phyloP scores from a whole-genome alignment of 2,888 invertebrate species.

The Limnephilus lunatus region DNA sequence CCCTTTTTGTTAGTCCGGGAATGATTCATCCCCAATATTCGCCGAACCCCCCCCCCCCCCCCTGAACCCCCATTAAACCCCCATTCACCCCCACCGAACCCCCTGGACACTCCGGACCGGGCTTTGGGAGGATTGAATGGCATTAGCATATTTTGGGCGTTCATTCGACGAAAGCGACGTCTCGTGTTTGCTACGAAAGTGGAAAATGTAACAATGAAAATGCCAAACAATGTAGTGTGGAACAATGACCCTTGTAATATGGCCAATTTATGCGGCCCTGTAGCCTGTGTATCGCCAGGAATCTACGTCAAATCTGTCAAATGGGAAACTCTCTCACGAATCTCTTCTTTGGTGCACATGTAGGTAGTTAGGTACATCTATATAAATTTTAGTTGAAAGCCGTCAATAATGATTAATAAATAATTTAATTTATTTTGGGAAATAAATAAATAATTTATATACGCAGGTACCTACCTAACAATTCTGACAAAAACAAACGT shows the following conservation, averaged over 20 bases:
- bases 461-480: too few relatives aligned
- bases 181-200: constrained; percentile 23
- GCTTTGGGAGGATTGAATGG: constrained; percentile 45
- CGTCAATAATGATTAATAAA: neutral
- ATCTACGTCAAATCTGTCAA: neutral
- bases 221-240: neutral
- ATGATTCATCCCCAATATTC: constrained; percentile 43
- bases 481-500: too few relatives aligned
- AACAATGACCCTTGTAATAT: neutral
- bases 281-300: neutral
- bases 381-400: neutral
- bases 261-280: neutral
- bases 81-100: neutral
- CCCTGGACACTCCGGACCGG: neutral
- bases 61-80: neutral
- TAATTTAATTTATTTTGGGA: neutral
- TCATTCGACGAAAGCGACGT: constrained; percentile 16
- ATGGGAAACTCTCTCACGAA: neutral
- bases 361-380: too few relatives aligned
- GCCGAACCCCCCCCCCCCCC: neutral
- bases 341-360: neutral
- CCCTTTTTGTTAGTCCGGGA: constrained; percentile 59
- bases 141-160: constrained; percentile 45
- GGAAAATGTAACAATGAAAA: constrained; percentile 21
- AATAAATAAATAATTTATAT: neutral